Evolutionary conservation across 64 coral and sea anemone genomes (phyloP), one percentile per base, ranked within the genome.

Genomic region (Catalaphyllia jardinei): DNA sequence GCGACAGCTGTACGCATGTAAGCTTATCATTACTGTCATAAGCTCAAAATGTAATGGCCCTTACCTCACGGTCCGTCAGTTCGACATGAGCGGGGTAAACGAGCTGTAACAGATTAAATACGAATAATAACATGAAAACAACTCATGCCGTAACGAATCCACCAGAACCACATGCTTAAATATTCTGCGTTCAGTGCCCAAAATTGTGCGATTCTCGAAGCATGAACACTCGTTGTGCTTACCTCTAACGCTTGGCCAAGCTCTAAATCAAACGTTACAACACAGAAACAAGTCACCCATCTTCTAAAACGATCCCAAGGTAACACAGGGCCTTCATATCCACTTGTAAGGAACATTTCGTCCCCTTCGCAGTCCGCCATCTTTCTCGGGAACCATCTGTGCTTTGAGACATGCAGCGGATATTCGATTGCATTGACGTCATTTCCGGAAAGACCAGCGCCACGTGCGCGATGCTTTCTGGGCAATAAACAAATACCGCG

Each of bases 221-320:
- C 39, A 61, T 29, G 12, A 60, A 89, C 82, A 71, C 72, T 75
- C 17, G 12, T 69, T 18, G 22, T 1, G 71, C 89, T 49, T 67
- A 99, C 97, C 91, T 95, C 97, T 69, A 95, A 93, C 19, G 97
- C 97, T 91, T 99, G 97, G 25, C 94, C 97, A 39, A 95, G 86
- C 79, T 99, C 97, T 73, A 99, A 77, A 62, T 99, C 97, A 67
- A 99, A 99, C 67, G 97, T 95, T 59, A 99, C 97, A 84, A 95
- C 94, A 86, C 94, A 99, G 83, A 95, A 95, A 57, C 97, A 99
- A 33, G 97, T 99, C 78, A 99, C 90, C 97, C 97, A 99, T 86
- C 89, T 92, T 75, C 81, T 99, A 81, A 99, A 99, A 27, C 94
- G 93, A 95, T 99, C 97, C 97, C 93, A 99, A n/a, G 97, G 97